phyloP scores from a whole-genome alignment of 2,797 vertebrate species.

The Spheniscus humboldti region DNA sequence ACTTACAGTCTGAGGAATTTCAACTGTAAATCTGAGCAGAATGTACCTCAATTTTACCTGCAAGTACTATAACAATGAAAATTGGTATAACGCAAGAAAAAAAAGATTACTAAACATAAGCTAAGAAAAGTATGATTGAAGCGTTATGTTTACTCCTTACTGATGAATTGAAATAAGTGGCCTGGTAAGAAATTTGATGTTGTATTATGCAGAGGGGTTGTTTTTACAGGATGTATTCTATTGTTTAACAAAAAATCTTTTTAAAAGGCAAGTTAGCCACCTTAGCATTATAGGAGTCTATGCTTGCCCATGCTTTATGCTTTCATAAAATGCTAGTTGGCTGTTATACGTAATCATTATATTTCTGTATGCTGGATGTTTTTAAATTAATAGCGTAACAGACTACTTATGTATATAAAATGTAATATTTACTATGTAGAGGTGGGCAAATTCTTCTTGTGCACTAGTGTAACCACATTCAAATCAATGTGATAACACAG shows the following conservation, averaged over 20 bases:
- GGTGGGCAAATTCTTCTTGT: not conserved
- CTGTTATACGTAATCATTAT: not conserved
- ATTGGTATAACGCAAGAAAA: not conserved
- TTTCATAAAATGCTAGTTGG: not conserved
- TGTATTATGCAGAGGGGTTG: not conserved
- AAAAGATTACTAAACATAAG: not conserved
- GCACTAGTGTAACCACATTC: not conserved
- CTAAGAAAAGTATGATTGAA: not conserved
- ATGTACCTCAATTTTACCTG: not conserved
- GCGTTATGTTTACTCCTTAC: not conserved
- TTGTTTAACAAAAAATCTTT: constrained; percentile 19
- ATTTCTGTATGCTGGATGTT: not conserved
- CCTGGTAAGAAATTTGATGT: not conserved
- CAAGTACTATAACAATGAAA: not conserved
- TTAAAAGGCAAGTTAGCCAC: not conserved
- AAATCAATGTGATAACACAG: not conserved
- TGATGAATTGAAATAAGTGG: not conserved
- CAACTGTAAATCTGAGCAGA: not conserved
- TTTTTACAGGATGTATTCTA: not conserved
- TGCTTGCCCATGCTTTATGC: not conserved
- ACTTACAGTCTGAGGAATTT: not conserved
- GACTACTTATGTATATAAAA: not conserved
- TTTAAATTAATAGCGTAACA: not conserved
- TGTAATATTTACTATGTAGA: not conserved
- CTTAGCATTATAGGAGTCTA: not conserved